Evolutionary conservation across 2,888 invertebrate species (phyloP), one percentile per base, ranked within the genome.

Genomic region (Drosophila mulleri): DNA sequence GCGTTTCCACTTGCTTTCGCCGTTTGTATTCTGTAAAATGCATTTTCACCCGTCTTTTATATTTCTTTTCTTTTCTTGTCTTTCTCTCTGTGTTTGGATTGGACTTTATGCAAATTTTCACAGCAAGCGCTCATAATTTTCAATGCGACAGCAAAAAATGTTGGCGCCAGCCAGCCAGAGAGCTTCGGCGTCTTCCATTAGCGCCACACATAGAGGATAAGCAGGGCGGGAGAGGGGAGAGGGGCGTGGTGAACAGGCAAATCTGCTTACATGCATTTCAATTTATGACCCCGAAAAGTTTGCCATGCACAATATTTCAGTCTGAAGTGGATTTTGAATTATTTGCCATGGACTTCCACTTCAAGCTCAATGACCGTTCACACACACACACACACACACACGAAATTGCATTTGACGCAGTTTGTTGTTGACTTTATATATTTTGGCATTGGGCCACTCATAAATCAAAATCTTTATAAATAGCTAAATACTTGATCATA

Each of bases 111-210:
- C 86, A 82, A 86, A 82, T 82, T 79, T 83, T 75, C 76, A 57
- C 75, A 72, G 78, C 67, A 66, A 78, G 65, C 73, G 78, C 75
- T 83, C 87, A 88, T 88, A 88, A 78, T 88, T 88, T 78, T 54
- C 35, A 75, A 75, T 83, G 85, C 83, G 85, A 83, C 83, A 83
- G 86, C 83, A 65, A 88, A 86, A 88, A 67, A 86, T 86, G 82
- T 81, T 86, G 86, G 86, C 88, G 86, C 86, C 86, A 82, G 56
- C 54, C 62, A 57, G 45, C 8, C 45, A 12, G 62, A 61, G 58
- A 48, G 65, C 66, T 50, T 61, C 66, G 77, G 67, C 60, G 60
- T 66, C 73, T 80, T 82, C 75, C 75, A 80, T 82, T 82, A 80
- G 71, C 82, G 75, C 75, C 67, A 58, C 52, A 50, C 32, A 14